Evolutionary conservation across 2,113 vertebrate species (phyloP).

Genomic region (Leucopsar rothschildi): DNA sequence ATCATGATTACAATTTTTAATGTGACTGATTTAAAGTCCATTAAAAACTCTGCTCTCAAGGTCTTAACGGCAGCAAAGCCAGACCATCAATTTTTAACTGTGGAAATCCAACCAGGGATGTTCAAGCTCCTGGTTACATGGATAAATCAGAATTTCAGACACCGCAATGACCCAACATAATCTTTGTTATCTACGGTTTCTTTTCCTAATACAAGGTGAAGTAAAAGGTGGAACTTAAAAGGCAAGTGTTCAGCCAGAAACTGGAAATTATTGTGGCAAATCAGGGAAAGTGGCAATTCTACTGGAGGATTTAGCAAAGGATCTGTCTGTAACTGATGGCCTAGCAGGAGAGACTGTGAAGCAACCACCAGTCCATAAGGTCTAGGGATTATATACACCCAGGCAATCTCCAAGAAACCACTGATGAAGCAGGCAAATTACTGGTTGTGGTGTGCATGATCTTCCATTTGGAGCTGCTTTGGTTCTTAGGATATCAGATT

Average conservation of each 20-base stretch:
- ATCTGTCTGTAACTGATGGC: neutral
- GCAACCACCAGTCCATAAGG: neutral
- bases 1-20: neutral
- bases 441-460: neutral
- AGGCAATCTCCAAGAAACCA: neutral
- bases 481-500: neutral
- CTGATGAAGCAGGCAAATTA: neutral
- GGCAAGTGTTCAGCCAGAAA: neutral
- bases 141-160: neutral
- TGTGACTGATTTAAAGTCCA: neutral
- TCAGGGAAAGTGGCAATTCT: neutral
- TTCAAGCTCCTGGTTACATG: neutral
- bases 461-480: neutral
- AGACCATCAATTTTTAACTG: neutral
- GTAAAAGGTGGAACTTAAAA: neutral
- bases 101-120: neutral
- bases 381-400: neutral
- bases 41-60: neutral
- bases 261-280: neutral
- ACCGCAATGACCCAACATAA: neutral
- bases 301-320: neutral
- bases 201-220: neutral
- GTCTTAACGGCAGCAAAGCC: neutral
- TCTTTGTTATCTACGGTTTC: neutral
- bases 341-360: neutral